Conservation (phyloP, 2,797 vertebrate genomes). For the Crax fasciolata region DNA sequence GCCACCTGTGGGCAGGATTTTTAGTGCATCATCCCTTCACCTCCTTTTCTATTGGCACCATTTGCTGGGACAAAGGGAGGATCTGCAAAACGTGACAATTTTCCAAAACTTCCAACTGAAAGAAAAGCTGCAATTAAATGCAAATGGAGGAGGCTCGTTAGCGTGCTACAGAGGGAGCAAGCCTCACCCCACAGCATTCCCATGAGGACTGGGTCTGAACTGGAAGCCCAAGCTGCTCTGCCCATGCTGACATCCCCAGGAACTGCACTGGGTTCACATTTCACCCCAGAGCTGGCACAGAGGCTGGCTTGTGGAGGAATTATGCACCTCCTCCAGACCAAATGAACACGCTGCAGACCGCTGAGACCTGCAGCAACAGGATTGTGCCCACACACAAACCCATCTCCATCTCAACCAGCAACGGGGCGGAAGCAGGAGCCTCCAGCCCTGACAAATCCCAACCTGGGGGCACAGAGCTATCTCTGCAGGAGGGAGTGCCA, state of each 20-base stretch:
- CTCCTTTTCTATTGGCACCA: neutral
- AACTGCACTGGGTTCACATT: neutral
- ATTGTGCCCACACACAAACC: neutral
- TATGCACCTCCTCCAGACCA: fast-evolving
- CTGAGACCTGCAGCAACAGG: neutral
- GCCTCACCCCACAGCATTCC: neutral
- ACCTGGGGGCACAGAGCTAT: neutral
- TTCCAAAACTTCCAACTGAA: neutral
- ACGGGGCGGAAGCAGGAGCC: neutral
- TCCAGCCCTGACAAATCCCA: neutral
- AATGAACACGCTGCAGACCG: neutral
- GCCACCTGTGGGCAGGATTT: neutral
- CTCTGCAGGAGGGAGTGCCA: neutral
- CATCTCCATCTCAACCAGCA: neutral
- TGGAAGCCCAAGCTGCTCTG: neutral
- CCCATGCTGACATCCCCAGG: neutral
- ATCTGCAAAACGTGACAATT: neutral
- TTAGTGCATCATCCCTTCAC: neutral
- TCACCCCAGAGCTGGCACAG: neutral
- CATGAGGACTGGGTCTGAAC: neutral
- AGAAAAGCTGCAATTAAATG: neutral
- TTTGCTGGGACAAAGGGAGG: neutral
- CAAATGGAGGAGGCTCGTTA: neutral
- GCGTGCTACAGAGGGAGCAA: neutral
- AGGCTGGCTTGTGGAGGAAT: neutral